These are phyloP conservation scores for Bergia sp. DNA, from an alignment of 92 coral and sea anemone genomes.

Conservation along the genomic window DNA sequence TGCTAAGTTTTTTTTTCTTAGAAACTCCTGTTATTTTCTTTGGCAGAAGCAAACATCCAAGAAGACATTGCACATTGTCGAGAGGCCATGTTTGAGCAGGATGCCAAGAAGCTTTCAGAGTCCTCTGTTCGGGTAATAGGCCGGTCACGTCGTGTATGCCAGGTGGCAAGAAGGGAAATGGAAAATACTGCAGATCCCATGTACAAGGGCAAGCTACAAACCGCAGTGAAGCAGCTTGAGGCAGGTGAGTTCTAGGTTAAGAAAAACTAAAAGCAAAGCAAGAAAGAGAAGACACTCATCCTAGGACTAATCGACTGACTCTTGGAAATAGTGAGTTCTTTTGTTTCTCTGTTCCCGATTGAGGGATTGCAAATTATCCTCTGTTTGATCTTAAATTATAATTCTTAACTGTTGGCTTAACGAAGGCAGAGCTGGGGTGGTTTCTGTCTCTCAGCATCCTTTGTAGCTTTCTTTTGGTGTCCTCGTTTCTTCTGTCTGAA, in stretches of 20 bases:
- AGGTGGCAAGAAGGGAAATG: conserved; percentile 80
- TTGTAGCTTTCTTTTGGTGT: too few relatives aligned
- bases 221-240: conserved; percentile 63
- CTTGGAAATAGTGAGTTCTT: too few relatives aligned
- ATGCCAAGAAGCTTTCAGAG: conserved; percentile 72
- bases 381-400: too few relatives aligned
- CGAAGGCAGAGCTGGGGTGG: too few relatives aligned
- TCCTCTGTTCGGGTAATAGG: conserved; percentile 74
- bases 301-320: background rate
- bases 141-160: conserved; percentile 74
- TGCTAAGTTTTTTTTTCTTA: background rate
- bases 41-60: conserved; percentile 64
- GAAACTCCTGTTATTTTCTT: background rate
- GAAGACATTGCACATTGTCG: conserved; percentile 69
- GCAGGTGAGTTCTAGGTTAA: conserved; percentile 50
- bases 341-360: too few relatives aligned
- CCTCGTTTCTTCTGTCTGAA: too few relatives aligned
- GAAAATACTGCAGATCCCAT: conserved; percentile 84
- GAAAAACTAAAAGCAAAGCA: too few relatives aligned
- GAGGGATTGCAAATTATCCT: too few relatives aligned
- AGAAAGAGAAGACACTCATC: background rate
- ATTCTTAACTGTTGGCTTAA: too few relatives aligned
- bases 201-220: conserved; percentile 79
- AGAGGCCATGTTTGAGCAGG: conserved; percentile 73
- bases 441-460: too few relatives aligned